Conservation (phyloP, 2,888 invertebrate genomes). For the Tetranychus piercei region DNA sequence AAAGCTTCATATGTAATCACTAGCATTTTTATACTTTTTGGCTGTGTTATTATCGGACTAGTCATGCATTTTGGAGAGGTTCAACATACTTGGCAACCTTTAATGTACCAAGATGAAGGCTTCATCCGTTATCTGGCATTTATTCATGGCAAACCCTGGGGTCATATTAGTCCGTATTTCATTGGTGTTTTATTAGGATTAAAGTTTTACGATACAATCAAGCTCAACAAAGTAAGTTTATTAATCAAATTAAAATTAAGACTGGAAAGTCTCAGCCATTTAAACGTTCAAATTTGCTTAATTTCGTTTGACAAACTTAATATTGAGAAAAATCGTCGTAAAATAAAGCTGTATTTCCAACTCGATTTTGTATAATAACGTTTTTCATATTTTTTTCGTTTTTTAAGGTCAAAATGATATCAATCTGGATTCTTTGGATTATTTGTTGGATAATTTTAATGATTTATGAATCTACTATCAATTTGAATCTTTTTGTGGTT, state of each 20-base stretch:
- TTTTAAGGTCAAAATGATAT: background rate
- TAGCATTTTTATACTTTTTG: background rate
- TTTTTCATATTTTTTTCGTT: background rate
- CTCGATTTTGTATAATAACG: background rate
- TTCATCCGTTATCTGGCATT: background rate
- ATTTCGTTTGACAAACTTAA: too few relatives aligned
- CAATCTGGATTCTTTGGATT: constrained; percentile 3
- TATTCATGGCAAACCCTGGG: constrained; percentile 5
- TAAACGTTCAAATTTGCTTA: too few relatives aligned
- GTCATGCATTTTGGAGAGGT: background rate
- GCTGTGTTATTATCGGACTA: background rate
- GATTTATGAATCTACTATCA: background rate
- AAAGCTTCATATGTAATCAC: background rate
- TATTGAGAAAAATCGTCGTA: background rate
- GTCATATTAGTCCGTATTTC: background rate
- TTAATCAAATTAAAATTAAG: background rate
- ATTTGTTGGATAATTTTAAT: background rate
- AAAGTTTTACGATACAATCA: background rate
- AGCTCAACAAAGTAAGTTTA: background rate
- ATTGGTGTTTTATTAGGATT: background rate
- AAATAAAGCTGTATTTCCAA: background rate
- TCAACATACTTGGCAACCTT: background rate
- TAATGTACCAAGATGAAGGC: background rate
- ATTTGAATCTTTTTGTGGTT: background rate
- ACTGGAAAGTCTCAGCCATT: too few relatives aligned